phyloP scores from a whole-genome alignment of 1,140 invertebrate genomes.

The Ceratoteleas bidentatus region DNA sequence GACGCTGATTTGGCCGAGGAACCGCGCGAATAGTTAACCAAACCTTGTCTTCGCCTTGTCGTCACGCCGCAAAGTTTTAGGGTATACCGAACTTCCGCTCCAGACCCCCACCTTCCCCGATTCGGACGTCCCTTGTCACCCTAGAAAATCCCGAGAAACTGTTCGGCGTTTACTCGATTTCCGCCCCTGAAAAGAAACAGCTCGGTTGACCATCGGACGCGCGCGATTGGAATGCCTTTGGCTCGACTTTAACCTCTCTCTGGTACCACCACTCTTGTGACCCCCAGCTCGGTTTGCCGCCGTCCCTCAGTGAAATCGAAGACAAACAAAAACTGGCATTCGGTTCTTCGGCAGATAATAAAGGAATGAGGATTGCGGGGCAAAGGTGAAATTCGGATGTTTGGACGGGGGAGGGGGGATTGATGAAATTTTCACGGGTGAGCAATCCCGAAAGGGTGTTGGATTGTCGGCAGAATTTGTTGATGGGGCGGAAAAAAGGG shows the following conservation, averaged over 20 bases:
- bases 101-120: background rate
- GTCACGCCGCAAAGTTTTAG: conserved; percentile 11
- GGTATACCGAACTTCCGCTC: conserved; percentile 17
- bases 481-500: conserved; percentile 30
- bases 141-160: conserved; percentile 23
- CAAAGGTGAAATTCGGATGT: conserved; percentile 34
- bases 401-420: conserved; percentile 15
- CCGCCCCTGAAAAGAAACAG: conserved; percentile 47
- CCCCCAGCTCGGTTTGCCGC: conserved; percentile 11
- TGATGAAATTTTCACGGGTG: conserved; percentile 51
- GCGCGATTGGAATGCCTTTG: conserved; percentile 56
- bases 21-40: conserved; percentile 22
- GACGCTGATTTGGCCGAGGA: background rate
- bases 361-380: conserved; percentile 41
- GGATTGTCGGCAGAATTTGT: conserved; percentile 39
- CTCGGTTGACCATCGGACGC: conserved; percentile 42
- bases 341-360: conserved; percentile 41
- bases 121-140: too few relatives aligned
- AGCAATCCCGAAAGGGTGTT: conserved; percentile 33
- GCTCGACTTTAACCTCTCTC: conserved; percentile 34
- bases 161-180: conserved; percentile 43
- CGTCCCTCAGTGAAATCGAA: conserved; percentile 9
- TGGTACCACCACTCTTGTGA: conserved; percentile 1
- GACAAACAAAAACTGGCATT: conserved; percentile 47
- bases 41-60: conserved; percentile 20